Base-by-base conservation (phyloP, 2,888 invertebrate genomes). In the Yponomeuta malinellus region DNA sequence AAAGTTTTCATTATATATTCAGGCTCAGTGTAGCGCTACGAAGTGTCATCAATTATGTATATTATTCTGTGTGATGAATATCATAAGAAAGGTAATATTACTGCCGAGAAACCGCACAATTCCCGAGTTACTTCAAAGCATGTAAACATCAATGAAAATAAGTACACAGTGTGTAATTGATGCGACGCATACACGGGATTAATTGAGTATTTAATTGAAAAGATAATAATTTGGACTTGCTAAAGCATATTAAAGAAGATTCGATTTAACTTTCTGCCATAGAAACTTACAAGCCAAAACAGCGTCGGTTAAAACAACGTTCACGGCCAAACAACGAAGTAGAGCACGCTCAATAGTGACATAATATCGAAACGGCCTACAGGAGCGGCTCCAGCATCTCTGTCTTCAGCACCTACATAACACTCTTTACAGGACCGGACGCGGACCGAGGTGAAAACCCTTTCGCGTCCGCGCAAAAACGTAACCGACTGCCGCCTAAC, bases 381-480 rank as follows among this genome's bases (percentile, higher is more conserved):
- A 84, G 84, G 81, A 85, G 82, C 85, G 83, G 86, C 85, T 83
- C 86, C 90, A 90, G 90, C 90, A 81, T 82, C 89, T 88, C 89
- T 88, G 89, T 88, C 88, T 87, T 84, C 85, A 86, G 83, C 83
- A 83, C 80, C 87, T 87, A 88, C 85, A 87, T 86, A 88, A 83
- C 82, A 81, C 75, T 73, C 76, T 76, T 76, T 70, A 78, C 75
- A 84, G 84, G 83, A 80, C 81, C 84, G 83, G 83, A 81, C 81
- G 83, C 79, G 81, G 77, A 83, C 83, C 81, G 86, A 88, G 89
- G 87, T 88, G 87, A 89, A 90, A 90, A 89, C 88, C 89, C 89
- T 88, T 89, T 86, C 81, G 86, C 81, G 82, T 81, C 77, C 79
- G 78, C 81, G 80, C 81, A 87, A 86, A 83, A 89, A 83, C 89